Base-by-base conservation (phyloP, 2,888 invertebrate species). In the Drosophila anomelani region DNA sequence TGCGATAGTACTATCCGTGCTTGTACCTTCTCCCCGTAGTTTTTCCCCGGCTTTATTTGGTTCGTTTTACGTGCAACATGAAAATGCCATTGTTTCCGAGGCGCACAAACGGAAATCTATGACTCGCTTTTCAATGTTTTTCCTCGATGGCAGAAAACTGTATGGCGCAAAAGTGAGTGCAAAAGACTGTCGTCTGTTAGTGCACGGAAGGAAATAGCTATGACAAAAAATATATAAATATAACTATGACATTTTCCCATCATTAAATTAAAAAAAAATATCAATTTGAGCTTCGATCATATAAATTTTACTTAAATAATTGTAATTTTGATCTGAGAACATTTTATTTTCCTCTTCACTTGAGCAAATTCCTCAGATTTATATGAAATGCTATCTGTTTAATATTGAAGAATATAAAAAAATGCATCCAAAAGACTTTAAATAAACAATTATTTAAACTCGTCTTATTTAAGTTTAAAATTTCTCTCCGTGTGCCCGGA, bases 51-150 rank as follows among this genome's bases (percentile, higher is more conserved):
- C 51, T 73, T 72, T 53, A 46, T 54, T 72, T 73, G 43, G 74
- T 34, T 53, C 75, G 63, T 71, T 83, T 85, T 59, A 80, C 79
- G 87, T 87, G 80, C 80, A 80, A 86, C 88, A 86, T 88, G 85
- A 80, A 86, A 86, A 85, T 88, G 78, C 85, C 88, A 88, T 86
- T 86, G 88, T 86, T 86, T 84, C 67, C 73, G 63, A 70, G 75
- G 73, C 60, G 75, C 76, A 76, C 71, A 81, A 87, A 85, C 80
- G 85, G 76, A 82, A 88, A 80, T 88, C 87, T 87, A 84, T 87
- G 85, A 80, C 82, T 81, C 82, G 80, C 78, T 87, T 80, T 80
- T 58, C 79, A 73, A 62, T 82, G 78, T 70, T 73, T 64, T 70
- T 60, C 36, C 69, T 69, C 69, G 63, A 51, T 62, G 64, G 63